Evolutionary conservation across 37 sponge, comb jelly and placozoan species (phyloP).

Genomic region (Cladorhizidae sp.): DNA sequence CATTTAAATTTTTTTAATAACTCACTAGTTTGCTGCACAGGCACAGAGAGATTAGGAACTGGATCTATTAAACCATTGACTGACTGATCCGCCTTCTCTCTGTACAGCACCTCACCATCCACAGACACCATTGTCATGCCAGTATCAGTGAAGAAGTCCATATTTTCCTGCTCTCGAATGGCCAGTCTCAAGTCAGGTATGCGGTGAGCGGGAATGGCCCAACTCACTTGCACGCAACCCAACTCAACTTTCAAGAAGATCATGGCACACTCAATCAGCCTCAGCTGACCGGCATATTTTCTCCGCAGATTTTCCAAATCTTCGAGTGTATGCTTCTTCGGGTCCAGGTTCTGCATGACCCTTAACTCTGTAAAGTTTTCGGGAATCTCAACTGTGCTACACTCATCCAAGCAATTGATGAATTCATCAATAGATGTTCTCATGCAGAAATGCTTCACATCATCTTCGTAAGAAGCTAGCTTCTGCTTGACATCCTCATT

Average conservation of each 20-base stretch:
- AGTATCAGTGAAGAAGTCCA: not conserved
- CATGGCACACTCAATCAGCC: conserved; percentile 4
- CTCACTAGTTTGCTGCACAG: no score
- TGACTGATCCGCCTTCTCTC: no score
- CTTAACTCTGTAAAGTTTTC: not conserved
- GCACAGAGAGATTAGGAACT: no score
- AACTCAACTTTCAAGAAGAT: not conserved
- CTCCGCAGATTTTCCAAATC: not conserved
- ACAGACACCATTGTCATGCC: not conserved
- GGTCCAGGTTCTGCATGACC: not conserved
- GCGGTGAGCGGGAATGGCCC: not conserved
- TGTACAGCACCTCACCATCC: not conserved
- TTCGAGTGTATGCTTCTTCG: not conserved
- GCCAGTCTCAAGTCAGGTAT: not conserved
- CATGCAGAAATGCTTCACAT: not conserved
- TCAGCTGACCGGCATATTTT: not conserved
- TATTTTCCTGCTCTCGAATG: not conserved
- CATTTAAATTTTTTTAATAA: no score
- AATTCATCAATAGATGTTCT: not conserved
- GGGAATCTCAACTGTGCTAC: not conserved
- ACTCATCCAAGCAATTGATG: not conserved
- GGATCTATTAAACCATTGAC: no score
- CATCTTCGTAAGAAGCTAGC: not conserved
- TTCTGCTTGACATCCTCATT: not conserved
- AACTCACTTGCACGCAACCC: not conserved